Evolutionary conservation across 2,113 vertebrate species (phyloP), one percentile per base, ranked within the genome.

Genomic region (Oncorhynchus nerka): DNA sequence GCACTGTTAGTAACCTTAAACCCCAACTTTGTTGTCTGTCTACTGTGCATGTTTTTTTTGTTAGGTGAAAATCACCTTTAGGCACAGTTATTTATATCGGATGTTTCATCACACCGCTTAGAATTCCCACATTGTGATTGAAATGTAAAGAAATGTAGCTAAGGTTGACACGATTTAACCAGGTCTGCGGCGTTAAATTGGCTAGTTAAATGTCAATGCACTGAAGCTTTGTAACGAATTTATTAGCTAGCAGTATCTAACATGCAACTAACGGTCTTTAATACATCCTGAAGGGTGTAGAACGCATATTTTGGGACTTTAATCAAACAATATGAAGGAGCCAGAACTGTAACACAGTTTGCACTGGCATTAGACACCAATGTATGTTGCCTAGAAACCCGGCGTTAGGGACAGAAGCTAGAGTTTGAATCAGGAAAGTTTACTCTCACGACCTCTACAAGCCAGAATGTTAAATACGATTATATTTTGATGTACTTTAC

Each of bases 1-100:
- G 5, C 84, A 26, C 28, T 71, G 81, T 77, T 0, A 8, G 7
- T 84, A 74, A 88, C 82, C 78, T 74, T 32, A 85, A 51, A 85
- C 13, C 16, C 75, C 77, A 93, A 93, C 12, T 93, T 93, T 92
- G 89, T 92, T 70, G 88, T 90, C 0, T 67, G 55, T 22, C 12
- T 55, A 55, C 39, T 1, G 34, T 69, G 24, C 7, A 15, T 45
- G 1, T 5, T 69, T 19, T n/a, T 20, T 66, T 28, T 11, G 26
- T 66, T 12, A 30, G 22, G 2, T 30, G 4, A 3, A 6, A 26
- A 30, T 30, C 9, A 11, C 24, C 20, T 22, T 22, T 62, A n/a
- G 2, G 2, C n/a, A 61, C 16, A 62, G 19, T 57, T 57, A 57
- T 20, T 5, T 15, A 5, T 1, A 16, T 5, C 55, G 19, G 55